Evolutionary conservation across 2,797 vertebrate genomes (phyloP).

Genomic region (Alcedo atthis): DNA sequence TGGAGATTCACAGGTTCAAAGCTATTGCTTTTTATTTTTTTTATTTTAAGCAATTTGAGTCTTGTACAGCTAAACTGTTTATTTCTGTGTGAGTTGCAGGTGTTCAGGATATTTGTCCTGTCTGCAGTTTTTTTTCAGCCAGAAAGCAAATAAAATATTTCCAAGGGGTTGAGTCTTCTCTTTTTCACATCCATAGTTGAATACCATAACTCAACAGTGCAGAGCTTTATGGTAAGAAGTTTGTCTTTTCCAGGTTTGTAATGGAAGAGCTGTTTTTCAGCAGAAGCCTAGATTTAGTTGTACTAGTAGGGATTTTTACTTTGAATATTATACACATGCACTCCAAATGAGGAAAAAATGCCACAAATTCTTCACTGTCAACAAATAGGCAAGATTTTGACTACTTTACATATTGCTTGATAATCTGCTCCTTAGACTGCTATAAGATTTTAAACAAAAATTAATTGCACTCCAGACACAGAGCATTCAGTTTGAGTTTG

Average conservation of each 20-base stretch:
- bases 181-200: neutral
- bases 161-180: neutral
- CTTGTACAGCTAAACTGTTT: neutral
- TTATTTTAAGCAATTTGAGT: neutral
- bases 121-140: neutral
- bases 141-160: neutral
- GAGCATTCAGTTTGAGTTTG: neutral
- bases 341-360: neutral
- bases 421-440: neutral
- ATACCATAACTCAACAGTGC: neutral
- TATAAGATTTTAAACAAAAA: neutral
- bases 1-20: neutral
- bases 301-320: neutral
- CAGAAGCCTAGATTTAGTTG: neutral
- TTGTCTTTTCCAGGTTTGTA: neutral
- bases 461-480: neutral
- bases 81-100: neutral
- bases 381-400: neutral
- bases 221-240: neutral
- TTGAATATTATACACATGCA: neutral
- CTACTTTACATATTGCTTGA: neutral
- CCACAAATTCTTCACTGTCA: neutral
- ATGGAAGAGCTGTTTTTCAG: neutral
- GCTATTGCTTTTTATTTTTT: accelerated
- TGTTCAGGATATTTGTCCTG: neutral